Conservation (phyloP, 2,797 vertebrate species). For the Microhierax caerulescens region DNA sequence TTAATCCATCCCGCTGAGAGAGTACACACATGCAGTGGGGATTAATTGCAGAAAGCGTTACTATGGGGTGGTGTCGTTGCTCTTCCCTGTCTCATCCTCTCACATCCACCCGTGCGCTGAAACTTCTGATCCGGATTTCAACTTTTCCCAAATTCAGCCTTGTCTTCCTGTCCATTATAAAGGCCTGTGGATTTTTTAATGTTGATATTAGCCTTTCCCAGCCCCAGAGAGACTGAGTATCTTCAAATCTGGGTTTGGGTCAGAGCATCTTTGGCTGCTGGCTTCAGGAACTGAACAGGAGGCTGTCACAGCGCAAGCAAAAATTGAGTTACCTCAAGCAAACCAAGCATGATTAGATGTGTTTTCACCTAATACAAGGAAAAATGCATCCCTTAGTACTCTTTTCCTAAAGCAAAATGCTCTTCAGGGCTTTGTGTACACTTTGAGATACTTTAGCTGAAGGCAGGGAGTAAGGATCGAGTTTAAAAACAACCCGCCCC, state of each 20-base stretch:
- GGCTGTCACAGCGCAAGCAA: neutral
- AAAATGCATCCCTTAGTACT: neutral
- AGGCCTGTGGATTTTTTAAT: neutral
- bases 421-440: neutral
- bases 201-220: neutral
- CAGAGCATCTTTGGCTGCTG: neutral
- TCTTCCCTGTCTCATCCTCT: neutral
- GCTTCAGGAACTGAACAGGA: neutral
- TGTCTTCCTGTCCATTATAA: neutral
- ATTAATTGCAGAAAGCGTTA: neutral
- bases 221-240: neutral
- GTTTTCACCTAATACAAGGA: neutral
- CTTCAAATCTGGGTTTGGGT: neutral
- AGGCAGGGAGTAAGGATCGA: neutral
- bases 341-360: constrained; percentile 10
- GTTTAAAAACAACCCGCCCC: neutral
- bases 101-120: neutral
- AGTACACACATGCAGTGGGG: fast-evolving
- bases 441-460: neutral
- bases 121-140: neutral
- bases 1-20: neutral
- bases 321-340: neutral
- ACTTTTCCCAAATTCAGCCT: neutral
- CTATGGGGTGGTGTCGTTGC: fast-evolving
- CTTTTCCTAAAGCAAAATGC: neutral